These are phyloP conservation scores for Mareca penelope DNA, from an alignment of 2,797 vertebrate species.

Conservation along the genomic window DNA sequence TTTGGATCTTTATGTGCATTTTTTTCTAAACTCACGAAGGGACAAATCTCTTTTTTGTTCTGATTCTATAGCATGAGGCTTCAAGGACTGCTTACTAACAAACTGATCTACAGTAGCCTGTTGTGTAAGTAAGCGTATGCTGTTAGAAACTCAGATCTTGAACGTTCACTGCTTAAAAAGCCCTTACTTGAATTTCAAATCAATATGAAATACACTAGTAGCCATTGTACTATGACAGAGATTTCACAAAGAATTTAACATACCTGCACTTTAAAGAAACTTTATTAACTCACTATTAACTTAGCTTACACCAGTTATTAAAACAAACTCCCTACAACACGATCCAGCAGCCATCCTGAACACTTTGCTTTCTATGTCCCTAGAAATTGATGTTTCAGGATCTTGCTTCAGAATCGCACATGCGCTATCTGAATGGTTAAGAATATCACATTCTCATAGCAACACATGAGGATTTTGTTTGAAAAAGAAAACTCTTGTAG, in stretches of 20 bases:
- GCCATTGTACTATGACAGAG: background rate
- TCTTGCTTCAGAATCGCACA: background rate
- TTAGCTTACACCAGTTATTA: background rate
- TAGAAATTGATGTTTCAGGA: background rate
- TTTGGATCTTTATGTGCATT: background rate
- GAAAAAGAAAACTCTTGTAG: background rate
- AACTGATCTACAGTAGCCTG: background rate
- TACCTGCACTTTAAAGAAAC: background rate
- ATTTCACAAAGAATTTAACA: background rate
- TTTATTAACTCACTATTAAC: background rate
- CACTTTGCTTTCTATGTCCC: background rate
- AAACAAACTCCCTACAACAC: background rate
- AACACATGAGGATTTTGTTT: background rate
- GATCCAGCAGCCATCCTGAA: background rate
- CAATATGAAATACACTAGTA: background rate
- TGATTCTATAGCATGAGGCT: background rate
- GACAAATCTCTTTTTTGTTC: background rate
- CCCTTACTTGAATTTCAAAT: background rate
- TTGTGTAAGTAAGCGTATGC: background rate
- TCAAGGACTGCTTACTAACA: background rate
- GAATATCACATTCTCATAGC: background rate
- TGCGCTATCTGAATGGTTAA: background rate
- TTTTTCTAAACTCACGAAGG: rapidly evolving
- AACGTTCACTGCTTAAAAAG: background rate
- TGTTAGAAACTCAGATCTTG: background rate